Evolutionary conservation across 2,888 invertebrate species (phyloP).

Genomic region (Sphecodes monilicornis): DNA sequence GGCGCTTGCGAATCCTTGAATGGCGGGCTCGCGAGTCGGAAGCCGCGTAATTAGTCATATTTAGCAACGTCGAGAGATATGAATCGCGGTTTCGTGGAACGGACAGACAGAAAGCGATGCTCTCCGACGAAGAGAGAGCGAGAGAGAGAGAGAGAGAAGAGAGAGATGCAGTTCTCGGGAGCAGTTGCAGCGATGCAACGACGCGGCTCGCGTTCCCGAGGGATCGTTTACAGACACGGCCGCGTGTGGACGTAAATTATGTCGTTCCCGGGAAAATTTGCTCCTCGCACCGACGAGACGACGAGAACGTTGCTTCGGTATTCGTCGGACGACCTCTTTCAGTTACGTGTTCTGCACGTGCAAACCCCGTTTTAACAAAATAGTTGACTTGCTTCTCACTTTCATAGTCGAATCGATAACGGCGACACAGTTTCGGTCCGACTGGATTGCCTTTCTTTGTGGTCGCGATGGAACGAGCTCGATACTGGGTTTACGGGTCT

Average conservation of each 20-base stretch:
- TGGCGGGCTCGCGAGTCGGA: constrained; percentile 2
- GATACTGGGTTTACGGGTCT: neutral
- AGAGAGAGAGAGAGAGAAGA: neutral
- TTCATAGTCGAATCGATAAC: neutral
- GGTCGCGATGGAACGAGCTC: neutral
- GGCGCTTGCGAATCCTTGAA: neutral
- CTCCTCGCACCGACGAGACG: neutral
- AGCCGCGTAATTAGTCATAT: constrained; percentile 55
- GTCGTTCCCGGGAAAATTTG: constrained; percentile 8
- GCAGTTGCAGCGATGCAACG: neutral
- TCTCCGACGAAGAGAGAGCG: neutral
- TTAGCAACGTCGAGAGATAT: constrained; percentile 53
- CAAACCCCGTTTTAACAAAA: neutral
- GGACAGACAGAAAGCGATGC: neutral
- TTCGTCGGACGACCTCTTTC: constrained; percentile 2
- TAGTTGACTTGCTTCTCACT: neutral
- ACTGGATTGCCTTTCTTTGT: neutral
- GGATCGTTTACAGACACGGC: constrained; percentile 23
- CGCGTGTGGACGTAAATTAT: constrained; percentile 28
- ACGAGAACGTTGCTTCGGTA: constrained; percentile 6
- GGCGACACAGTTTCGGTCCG: constrained; percentile 2
- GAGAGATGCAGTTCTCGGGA: neutral
- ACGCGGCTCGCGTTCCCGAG: constrained; percentile 15
- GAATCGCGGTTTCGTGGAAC: constrained; percentile 51
- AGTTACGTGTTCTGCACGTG: neutral